phyloP scores from a whole-genome alignment of 1,140 invertebrate species.

The Meloidogyne floridensis region DNA sequence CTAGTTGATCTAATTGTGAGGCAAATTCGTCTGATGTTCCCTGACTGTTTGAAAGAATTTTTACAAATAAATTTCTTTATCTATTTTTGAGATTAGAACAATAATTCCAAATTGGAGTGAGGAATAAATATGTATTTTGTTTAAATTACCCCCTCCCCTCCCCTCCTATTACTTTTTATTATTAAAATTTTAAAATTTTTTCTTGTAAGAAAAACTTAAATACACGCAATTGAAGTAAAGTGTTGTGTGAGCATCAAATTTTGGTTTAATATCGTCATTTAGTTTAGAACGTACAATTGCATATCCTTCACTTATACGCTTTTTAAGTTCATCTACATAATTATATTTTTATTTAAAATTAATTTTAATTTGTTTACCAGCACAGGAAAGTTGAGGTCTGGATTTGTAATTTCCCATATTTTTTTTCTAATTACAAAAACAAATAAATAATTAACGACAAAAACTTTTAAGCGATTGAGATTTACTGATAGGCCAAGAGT shows the following conservation, averaged over 20 bases:
- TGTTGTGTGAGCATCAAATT: slow-evolving; percentile 43
- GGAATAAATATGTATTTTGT: background rate
- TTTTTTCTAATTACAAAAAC: background rate
- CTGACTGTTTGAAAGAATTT: slow-evolving; percentile 27
- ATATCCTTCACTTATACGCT: slow-evolving; percentile 55
- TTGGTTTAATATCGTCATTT: slow-evolving; percentile 55
- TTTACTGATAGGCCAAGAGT: too few relatives aligned
- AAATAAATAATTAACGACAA: background rate
- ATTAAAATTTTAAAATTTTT: slow-evolving; percentile 25
- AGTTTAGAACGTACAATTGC: slow-evolving; percentile 49
- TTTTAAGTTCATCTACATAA: slow-evolving; percentile 49
- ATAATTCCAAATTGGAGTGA: too few relatives aligned
- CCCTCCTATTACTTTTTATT: background rate
- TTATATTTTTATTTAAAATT: slow-evolving; percentile 12
- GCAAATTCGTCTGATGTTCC: slow-evolving; percentile 44
- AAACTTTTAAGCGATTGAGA: background rate
- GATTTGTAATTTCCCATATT: slow-evolving; percentile 57
- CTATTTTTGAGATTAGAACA: too few relatives aligned
- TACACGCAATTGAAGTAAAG: slow-evolving; percentile 47
- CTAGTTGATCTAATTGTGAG: slow-evolving; percentile 36
- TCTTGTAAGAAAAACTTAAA: background rate
- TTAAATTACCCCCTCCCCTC: too few relatives aligned
- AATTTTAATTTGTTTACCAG: slow-evolving; percentile 40
- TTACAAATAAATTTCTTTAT: slow-evolving; percentile 13
- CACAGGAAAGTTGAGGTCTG: slow-evolving; percentile 48